Evolutionary conservation across 2,797 vertebrate genomes (phyloP).

Genomic region (Schizopygopsis pylzovi): DNA sequence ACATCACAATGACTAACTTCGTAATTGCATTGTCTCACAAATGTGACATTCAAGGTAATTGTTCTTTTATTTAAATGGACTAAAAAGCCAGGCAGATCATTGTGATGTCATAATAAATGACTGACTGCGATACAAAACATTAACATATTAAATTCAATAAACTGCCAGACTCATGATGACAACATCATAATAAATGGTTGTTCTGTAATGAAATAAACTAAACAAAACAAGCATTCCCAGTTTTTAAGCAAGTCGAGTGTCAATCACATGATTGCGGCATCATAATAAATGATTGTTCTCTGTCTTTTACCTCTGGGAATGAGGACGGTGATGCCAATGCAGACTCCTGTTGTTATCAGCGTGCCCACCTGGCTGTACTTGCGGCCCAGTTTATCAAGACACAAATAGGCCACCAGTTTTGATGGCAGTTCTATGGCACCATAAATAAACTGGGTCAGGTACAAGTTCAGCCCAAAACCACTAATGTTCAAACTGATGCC

Average conservation of each 20-base stretch:
- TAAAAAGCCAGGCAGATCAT: conserved; percentile 3
- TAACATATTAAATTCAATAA: not conserved
- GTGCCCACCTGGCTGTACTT: conserved; percentile 72
- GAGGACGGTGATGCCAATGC: conserved; percentile 68
- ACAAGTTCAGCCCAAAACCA: conserved; percentile 81
- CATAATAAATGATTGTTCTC: not conserved
- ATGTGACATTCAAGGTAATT: not conserved
- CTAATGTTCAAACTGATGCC: conserved; percentile 83
- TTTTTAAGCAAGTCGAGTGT: not conserved
- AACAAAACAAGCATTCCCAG: not conserved
- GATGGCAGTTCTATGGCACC: conserved; percentile 82
- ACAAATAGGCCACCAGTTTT: conserved; percentile 75
- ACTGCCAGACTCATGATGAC: not conserved
- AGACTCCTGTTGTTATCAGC: conserved; percentile 73
- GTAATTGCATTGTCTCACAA: not conserved
- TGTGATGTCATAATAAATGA: conserved; percentile 7
- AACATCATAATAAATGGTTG: not conserved
- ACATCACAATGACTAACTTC: not conserved
- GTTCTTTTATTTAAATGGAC: not conserved
- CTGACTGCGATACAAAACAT: not conserved
- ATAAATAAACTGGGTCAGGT: conserved; percentile 86
- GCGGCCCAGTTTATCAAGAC: conserved; percentile 76
- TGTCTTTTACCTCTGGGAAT: conserved; percentile 69
- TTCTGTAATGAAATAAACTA: not conserved
- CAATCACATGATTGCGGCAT: conserved; percentile 1